These are phyloP conservation scores for Drosophila suboccidentalis DNA, from an alignment of 2,888 invertebrate genomes.

Conservation along the genomic window DNA sequence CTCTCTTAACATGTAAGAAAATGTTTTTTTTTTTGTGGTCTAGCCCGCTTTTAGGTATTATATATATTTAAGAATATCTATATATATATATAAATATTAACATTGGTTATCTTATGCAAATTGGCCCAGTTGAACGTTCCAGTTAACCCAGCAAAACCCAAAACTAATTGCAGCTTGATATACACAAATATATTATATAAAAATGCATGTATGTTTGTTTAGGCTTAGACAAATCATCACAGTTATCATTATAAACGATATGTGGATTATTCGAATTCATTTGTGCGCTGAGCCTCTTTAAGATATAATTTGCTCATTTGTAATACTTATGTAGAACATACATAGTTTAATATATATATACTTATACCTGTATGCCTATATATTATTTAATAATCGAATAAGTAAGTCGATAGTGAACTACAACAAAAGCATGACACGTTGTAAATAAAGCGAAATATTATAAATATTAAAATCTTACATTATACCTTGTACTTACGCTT, in stretches of 20 bases:
- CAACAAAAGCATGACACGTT: conserved; percentile 54
- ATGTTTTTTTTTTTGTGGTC: conserved; percentile 25
- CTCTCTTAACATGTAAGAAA: conserved; percentile 48
- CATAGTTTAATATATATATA: conserved; percentile 27
- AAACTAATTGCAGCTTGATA: conserved; percentile 23
- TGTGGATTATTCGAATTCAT: conserved; percentile 37
- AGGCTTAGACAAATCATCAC: conserved; percentile 28
- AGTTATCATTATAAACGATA: conserved; percentile 51
- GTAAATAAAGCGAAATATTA: conserved; percentile 62
- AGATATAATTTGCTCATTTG: conserved; percentile 54
- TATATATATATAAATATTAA: conserved; percentile 3
- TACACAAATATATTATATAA: conserved; percentile 2
- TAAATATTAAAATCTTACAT: conserved; percentile 31
- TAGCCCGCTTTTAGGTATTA: conserved; percentile 41
- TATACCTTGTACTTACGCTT: background rate
- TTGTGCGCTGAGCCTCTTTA: conserved; percentile 52
- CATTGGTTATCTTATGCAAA: conserved; percentile 41
- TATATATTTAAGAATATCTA: conserved; percentile 12
- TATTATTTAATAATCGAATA: conserved; percentile 58
- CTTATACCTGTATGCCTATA: conserved; percentile 47
- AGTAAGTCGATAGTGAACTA: conserved; percentile 31
- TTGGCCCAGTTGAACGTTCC: conserved; percentile 71
- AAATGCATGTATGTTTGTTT: conserved; percentile 20
- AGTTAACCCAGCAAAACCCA: conserved; percentile 45
- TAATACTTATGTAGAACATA: conserved; percentile 21